Base-by-base conservation (phyloP, 2,888 invertebrate genomes). In the Hetaerina titia region DNA sequence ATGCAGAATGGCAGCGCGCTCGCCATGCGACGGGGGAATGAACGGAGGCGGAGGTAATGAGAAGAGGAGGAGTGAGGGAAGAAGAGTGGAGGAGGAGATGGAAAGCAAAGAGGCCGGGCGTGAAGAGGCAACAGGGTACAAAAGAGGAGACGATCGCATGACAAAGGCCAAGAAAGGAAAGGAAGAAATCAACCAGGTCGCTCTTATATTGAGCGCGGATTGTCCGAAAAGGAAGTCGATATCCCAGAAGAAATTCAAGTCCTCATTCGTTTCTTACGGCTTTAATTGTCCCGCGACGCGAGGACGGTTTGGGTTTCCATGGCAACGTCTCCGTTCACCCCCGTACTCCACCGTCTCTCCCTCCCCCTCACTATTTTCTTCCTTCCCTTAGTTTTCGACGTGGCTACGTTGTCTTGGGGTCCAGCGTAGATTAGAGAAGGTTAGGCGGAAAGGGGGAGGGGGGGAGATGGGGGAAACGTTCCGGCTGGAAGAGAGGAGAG, bases 351-450 rank as follows among this genome's bases (percentile, higher is more conserved):
- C 81, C 81, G 4, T 15, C 31, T 81, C 31, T 13, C 22, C 81
- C 13, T 81, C 81, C 60, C 60, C 11, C 81, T 22, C 31, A 6
- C 17, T 64, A 64, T 64, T 64, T 45, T 56, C 87, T 88, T 88
- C 87, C 19, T 81, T 81, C 31, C 81, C 31, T 31, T 81, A 56
- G 56, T 89, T 56, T n/a, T 56, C 89, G 89, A 58, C 89, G 69
- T 31, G 64, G 92, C 69, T 64, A 92, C 90, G 19, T 92, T 64
- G 92, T 92, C 92, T 92, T 92, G 63, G 92, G 31, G 69, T 74
- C 69, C 69, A 56, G 69, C 74, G 64, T 92, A 92, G 92, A 92
- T 92, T 92, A 92, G 92, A 92, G 92, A 31, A 81, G 81, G 81
- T 81, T 81, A 81, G 81, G 81, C 19, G 81, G 25, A 4, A 69